Evolutionary conservation across 2,113 vertebrate genomes (phyloP), one percentile per base, ranked within the genome.

Genomic region (Chloroceryle aenea): DNA sequence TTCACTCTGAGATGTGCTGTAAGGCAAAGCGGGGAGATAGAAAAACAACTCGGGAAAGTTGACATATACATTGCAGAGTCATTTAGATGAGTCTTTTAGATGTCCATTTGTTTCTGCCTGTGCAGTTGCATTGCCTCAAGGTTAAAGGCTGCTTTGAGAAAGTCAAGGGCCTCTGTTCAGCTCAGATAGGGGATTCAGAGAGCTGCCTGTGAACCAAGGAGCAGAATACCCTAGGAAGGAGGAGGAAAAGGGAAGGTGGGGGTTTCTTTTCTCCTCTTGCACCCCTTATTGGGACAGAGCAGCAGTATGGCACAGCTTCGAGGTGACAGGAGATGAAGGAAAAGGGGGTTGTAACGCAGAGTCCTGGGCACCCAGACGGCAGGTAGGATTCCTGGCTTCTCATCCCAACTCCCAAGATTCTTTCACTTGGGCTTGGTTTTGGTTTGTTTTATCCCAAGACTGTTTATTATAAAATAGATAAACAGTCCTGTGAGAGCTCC

Each of bases 121-220:
- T 30, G 48, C 29, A 0, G 0, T 79, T 66, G 16, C 32, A 7
- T 56, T 36, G 34, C 62, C 56, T 82, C 1, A 2, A 47, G 53
- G 48, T 43, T 72, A 61, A 81, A 75, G 56, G 26, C 12, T 82
- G 82, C 38, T 38, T 69, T 87, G 40, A 68, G 26, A 59, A 50
- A 82, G 10, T 64, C 4, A 3, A 43, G 42, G n/a, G 53, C 38
- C 50, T 75, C 61, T 74, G 56, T 59, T 87, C 23, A 43, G 21
- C 48, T 73, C 66, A 48, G 34, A 4, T 5, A 14, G 71, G 42
- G 27, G 14, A 59, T 67, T 81, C 42, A 45, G 36, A 43, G 45
- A 85, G n/a, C 30, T 71, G 27, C 40, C 40, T 61, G 0, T 11
- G 55, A 64, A 32, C 43, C 30, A 43, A 38, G 58, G 53, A 76